Conservation (phyloP, 2,888 invertebrate genomes). For the Oligia latruncula region DNA sequence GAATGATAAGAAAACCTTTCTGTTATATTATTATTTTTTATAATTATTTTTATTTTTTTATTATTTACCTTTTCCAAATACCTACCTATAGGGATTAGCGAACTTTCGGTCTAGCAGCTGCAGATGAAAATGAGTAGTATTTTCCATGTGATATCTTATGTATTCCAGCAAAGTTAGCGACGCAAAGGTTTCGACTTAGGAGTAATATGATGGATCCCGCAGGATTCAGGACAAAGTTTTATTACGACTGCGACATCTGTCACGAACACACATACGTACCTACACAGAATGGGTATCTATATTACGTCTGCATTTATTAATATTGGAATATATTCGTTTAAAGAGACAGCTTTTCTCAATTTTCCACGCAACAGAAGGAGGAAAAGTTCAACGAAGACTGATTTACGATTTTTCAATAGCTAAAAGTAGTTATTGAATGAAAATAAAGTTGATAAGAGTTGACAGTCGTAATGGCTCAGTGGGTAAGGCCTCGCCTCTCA, state of each 20-base stretch:
- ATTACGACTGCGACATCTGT: slow-evolving; percentile 79
- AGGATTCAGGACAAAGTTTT: slow-evolving; percentile 75
- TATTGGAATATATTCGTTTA: slow-evolving; percentile 46
- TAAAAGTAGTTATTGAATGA: neutral
- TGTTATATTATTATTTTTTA: neutral
- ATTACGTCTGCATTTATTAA: slow-evolving; percentile 67
- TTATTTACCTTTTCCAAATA: neutral
- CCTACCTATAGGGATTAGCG: neutral
- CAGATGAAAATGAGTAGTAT: slow-evolving; percentile 25
- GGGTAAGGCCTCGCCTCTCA: no score
- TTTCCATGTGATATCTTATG: slow-evolving; percentile 19
- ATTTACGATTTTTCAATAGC: neutral
- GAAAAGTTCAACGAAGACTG: slow-evolving; percentile 1
- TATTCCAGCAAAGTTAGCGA: slow-evolving; percentile 37
- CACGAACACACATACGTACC: slow-evolving; percentile 53
- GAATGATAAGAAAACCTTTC: neutral
- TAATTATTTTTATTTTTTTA: no score
- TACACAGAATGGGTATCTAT: slow-evolving; percentile 59
- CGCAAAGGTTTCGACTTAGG: slow-evolving; percentile 50
- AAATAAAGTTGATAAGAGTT: neutral
- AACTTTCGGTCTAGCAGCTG: neutral
- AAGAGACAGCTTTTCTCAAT: slow-evolving; percentile 11
- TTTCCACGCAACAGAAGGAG: neutral
- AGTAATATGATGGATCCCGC: slow-evolving; percentile 67
- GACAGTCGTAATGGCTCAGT: neutral